Percentiles rank a stretch among this genome's conserved stretches.
Conservation (phyloP, 2,797 vertebrate genomes). For the Pogoniulus pusillus region DNA sequence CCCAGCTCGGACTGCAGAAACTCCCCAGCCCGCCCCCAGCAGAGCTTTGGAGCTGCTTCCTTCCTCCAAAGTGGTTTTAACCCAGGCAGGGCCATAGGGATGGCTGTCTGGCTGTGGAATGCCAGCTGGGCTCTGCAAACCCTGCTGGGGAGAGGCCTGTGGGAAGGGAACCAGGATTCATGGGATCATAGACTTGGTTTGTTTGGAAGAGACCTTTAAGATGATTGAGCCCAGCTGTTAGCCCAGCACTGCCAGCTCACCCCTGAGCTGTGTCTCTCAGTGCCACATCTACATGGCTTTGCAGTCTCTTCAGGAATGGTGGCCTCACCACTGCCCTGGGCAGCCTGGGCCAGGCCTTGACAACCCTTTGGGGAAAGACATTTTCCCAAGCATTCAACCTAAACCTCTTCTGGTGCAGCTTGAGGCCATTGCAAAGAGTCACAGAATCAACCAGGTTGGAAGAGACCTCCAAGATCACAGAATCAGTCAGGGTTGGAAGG, state of each 20-base stretch:
- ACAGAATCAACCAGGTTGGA: no score
- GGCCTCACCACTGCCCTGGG: background rate
- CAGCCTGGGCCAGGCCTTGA: background rate
- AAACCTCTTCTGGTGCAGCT: background rate
- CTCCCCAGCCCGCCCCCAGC: background rate
- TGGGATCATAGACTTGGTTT: background rate
- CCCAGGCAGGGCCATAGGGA: background rate
- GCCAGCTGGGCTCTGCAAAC: background rate
- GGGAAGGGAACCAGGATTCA: background rate
- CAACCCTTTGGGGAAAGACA: background rate
- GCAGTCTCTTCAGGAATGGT: background rate
- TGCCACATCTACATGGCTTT: background rate
- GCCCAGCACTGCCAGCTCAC: background rate
- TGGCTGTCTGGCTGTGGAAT: background rate
- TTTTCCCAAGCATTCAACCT: background rate
- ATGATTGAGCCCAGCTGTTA: background rate
- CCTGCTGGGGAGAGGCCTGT: background rate
- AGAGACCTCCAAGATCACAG: no score
- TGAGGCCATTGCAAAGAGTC: background rate
- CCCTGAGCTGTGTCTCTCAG: background rate
- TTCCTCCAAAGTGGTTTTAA: background rate
- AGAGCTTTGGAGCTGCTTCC: constrained; percentile 16
- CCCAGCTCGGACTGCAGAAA: background rate
- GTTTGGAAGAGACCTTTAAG: background rate
- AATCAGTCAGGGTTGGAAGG: no score